Evolutionary conservation across 1,140 invertebrate genomes (phyloP), one percentile per base, ranked within the genome.

Genomic region (Cecropterus lyciades): DNA sequence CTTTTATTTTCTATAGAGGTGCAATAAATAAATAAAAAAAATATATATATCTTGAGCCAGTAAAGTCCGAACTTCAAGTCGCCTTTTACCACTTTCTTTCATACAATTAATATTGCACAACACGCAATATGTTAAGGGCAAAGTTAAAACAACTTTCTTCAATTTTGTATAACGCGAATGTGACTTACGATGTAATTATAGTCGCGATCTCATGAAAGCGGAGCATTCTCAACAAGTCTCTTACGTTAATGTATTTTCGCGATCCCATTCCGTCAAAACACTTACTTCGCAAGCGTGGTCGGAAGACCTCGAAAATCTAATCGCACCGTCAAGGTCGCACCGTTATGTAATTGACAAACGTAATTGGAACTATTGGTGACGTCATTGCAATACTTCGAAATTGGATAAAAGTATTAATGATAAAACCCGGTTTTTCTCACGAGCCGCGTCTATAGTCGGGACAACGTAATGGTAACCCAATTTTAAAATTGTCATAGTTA

Each of bases 291-390:
- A n/a, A 60, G 11, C 15, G 45, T 62, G 45, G 16, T 37, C 27
- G 45, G 57, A 62, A 62, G 45, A 40, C 57, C 57, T 62, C 27
- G 57, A 62, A 62, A 62, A 62, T 60, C 43, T 60, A 62, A 57
- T 49, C 27, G 43, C 15, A 37, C 16, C 45, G 27, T 49, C 24
- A 60, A 60, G 57, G 57, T 37, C 43, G 45, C 14, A 7, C 53
- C 10, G 24, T 60, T 37, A 60, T 48, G 24, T 56, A 56, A 42
- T 42, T 59, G 43, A 14, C 56, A 48, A 30, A 24, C 42, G 56
- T 59, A 30, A 48, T 59, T 46, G 56, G 56, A 48, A 59, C 24
- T 20, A 48, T 48, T 48, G 42, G 46, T 59, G 11, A 59, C 56
- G 56, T 59, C 56, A 59, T 48, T 42, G n/a, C 43, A 48, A 11